phyloP scores from a whole-genome alignment of 1,140 invertebrate species.

The Polypedilum pembai region DNA sequence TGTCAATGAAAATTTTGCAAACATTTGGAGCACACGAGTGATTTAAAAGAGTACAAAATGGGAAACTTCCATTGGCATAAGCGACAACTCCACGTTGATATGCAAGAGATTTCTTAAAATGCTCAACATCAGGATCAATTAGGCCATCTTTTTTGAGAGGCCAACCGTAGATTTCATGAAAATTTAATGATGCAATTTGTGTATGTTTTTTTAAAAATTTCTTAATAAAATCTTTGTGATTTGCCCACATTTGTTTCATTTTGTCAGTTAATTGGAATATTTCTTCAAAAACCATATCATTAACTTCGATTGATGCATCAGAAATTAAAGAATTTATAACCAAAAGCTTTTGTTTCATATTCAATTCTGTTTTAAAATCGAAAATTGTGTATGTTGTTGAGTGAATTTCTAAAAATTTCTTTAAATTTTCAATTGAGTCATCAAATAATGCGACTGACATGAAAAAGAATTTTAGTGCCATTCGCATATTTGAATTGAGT shows the following conservation, averaged over 20 bases:
- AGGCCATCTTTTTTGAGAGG: not conserved
- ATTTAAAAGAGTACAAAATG: not conserved
- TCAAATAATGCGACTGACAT: not conserved
- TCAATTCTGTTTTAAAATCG: not conserved
- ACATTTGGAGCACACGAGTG: not conserved
- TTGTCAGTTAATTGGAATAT: not conserved
- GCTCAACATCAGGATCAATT: not conserved
- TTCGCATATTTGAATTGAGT: not conserved
- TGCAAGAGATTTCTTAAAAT: not conserved
- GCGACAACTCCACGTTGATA: not conserved
- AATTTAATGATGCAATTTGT: not conserved
- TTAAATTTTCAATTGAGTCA: conserved; percentile 3
- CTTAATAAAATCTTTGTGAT: not conserved
- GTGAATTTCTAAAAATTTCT: not conserved
- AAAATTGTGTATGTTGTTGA: not conserved
- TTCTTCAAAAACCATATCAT: not conserved
- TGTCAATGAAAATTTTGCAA: not conserved
- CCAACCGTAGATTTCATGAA: not conserved
- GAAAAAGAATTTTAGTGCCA: not conserved
- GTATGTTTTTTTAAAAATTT: not conserved
- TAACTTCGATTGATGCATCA: not conserved
- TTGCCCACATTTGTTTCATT: not conserved
- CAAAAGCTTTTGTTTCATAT: not conserved
- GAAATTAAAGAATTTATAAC: not conserved
- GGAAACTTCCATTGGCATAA: not conserved